Percentiles rank a stretch among this genome's conserved stretches.
phyloP scores from a whole-genome alignment of 1,140 invertebrate genomes.

The Halictus rubicundus region DNA sequence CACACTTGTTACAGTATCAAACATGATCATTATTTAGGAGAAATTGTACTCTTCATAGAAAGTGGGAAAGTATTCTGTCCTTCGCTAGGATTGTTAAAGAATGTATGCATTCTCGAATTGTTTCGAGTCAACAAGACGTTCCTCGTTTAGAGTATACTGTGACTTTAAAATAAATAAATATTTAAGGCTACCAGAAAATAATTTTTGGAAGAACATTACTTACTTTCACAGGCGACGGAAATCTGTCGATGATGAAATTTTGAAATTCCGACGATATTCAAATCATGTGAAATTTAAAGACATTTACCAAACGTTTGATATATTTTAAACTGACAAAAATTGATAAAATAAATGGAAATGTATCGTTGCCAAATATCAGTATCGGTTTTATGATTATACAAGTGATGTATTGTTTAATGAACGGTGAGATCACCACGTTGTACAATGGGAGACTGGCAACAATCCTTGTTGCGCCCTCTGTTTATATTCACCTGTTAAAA shows the following conservation, averaged over 20 bases:
- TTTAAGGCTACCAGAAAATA: neutral
- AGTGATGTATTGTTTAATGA: neutral
- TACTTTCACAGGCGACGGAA: neutral
- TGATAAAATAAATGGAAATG: neutral
- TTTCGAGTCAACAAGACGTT: neutral
- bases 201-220: neutral
- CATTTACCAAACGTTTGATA: too few relatives aligned
- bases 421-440: neutral
- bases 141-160: neutral
- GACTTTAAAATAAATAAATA: neutral
- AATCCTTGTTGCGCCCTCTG: neutral
- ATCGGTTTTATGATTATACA: neutral
- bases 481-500: slow-evolving; percentile 9
- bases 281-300: neutral
- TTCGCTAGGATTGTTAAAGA: neutral
- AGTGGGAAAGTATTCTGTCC: neutral
- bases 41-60: neutral
- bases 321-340: neutral
- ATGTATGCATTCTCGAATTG: neutral
- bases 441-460: neutral
- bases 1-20: neutral
- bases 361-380: neutral
- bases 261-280: neutral
- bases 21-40: neutral
- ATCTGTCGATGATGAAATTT: neutral